Evolutionary conservation across 1,140 invertebrate genomes (phyloP).

Genomic region (Microplitis mediator): DNA sequence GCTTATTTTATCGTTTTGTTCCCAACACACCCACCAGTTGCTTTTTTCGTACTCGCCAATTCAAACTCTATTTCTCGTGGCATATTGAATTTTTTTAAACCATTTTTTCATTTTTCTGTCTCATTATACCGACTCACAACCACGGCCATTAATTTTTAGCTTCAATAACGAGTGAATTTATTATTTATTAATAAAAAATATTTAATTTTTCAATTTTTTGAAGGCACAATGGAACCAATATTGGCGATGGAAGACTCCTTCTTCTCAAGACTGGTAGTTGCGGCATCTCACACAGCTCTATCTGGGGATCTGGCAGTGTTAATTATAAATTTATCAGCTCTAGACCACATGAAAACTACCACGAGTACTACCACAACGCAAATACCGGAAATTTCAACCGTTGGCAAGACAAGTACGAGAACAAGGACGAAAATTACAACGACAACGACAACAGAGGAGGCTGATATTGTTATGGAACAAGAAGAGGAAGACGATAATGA

Average conservation of each 20-base stretch:
- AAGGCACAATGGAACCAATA: conserved; percentile 46
- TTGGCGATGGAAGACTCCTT: conserved; percentile 41
- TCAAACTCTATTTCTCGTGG: background rate
- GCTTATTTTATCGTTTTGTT: conserved; percentile 5
- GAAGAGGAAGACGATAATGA: conserved; percentile 30
- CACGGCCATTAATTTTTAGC: background rate
- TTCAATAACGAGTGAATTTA: too few relatives aligned
- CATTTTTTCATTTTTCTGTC: too few relatives aligned
- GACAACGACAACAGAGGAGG: conserved; percentile 22
- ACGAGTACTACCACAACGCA: conserved; percentile 20
- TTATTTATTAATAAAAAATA: too few relatives aligned
- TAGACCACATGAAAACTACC: conserved; percentile 18
- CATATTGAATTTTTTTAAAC: too few relatives aligned
- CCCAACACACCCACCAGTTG: background rate
- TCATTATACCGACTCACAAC: background rate
- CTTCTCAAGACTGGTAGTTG: conserved; percentile 47
- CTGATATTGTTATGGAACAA: conserved; percentile 33
- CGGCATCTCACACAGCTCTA: conserved; percentile 67
- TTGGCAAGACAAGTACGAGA: conserved; percentile 2
- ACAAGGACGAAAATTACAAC: background rate
- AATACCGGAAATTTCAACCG: conserved; percentile 24
- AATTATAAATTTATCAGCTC: conserved; percentile 50
- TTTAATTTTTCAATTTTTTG: conserved; percentile 25
- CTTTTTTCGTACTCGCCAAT: background rate
- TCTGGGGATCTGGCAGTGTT: conserved; percentile 70